phyloP scores from a whole-genome alignment of 2,113 vertebrate species.

The Eudyptes chrysolophus region DNA sequence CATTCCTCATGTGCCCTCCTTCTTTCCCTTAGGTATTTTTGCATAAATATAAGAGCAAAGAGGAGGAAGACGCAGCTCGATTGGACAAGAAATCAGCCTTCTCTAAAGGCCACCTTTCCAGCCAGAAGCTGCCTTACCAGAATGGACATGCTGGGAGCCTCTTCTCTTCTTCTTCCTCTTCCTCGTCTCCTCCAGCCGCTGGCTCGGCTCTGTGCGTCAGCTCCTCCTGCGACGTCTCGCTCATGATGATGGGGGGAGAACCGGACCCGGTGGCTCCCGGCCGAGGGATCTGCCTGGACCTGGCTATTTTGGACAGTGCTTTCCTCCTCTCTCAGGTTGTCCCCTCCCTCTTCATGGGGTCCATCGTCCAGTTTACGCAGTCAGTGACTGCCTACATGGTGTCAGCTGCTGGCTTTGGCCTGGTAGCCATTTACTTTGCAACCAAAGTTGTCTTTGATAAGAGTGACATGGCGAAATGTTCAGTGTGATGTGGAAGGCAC shows the following conservation, averaged over 20 bases:
- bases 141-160: constrained; percentile 41
- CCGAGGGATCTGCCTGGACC: constrained; percentile 85
- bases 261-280: not conserved
- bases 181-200: not conserved
- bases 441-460: constrained; percentile 82
- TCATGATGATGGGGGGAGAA: constrained; percentile 64
- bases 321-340: constrained; percentile 88
- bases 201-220: constrained; percentile 60
- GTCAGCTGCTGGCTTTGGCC: constrained; percentile 76
- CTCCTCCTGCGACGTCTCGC: constrained; percentile 68
- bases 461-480: constrained; percentile 75
- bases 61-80: constrained; percentile 22
- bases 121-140: constrained; percentile 58
- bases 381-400: constrained; percentile 85
- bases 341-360: constrained; percentile 84
- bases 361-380: constrained; percentile 83
- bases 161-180: not conserved
- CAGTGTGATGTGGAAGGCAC: not conserved
- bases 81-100: constrained; percentile 59
- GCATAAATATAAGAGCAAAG: constrained; percentile 71
- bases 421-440: constrained; percentile 84
- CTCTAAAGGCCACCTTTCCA: constrained; percentile 47
- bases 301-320: constrained; percentile 88
- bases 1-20: not conserved
- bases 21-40: constrained; percentile 76